A percentile compares a stretch with the other conserved stretches of the same genome.
Conservation (phyloP, 1,140 invertebrate species). For the Nebria ingens region DNA sequence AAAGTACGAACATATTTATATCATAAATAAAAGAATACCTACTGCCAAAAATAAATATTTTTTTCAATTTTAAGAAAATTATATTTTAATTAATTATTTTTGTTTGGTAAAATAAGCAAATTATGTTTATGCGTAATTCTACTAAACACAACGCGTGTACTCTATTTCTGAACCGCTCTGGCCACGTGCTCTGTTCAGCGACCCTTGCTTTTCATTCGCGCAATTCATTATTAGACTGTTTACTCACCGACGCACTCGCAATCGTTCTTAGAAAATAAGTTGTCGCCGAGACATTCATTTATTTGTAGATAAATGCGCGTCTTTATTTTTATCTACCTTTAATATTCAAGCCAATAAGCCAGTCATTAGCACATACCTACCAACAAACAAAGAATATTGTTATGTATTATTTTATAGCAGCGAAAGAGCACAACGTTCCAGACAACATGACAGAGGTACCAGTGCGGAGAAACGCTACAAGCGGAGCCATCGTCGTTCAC, state of each 20-base stretch:
- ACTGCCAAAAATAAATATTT: too few relatives aligned
- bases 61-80: background rate
- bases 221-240: background rate
- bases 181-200: background rate
- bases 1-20: too few relatives aligned
- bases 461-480: constrained; percentile 51
- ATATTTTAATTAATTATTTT: too few relatives aligned
- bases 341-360: too few relatives aligned
- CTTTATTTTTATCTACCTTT: too few relatives aligned
- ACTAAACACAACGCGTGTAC: constrained; percentile 37
- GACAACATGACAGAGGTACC: constrained; percentile 48
- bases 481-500: constrained; percentile 47
- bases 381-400: too few relatives aligned
- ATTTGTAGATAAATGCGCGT: background rate
- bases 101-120: too few relatives aligned
- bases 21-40: too few relatives aligned
- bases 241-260: background rate
- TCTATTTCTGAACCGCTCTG: background rate
- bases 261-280: background rate
- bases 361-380: too few relatives aligned
- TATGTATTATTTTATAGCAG: constrained; percentile 37
- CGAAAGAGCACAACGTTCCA: constrained; percentile 46
- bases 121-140: constrained; percentile 14
- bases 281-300: background rate
- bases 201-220: background rate